Evolutionary conservation across 1,140 invertebrate species (phyloP).

Genomic region (Nylanderia fulva): DNA sequence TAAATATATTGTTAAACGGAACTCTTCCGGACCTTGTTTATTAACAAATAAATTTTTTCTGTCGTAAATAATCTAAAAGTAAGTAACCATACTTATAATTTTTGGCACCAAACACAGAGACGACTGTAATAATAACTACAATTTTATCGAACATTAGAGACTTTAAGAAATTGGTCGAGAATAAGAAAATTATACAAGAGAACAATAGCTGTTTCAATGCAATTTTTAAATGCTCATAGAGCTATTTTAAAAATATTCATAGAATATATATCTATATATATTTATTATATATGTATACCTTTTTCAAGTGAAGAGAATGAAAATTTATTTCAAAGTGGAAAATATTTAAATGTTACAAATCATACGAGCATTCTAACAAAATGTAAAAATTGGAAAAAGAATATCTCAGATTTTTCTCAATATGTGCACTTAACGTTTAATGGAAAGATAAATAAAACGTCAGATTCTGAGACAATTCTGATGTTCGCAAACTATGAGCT

Average conservation of each 20-base stretch:
- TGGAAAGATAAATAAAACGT: constrained; percentile 25
- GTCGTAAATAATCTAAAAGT: too few relatives aligned
- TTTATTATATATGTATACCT: too few relatives aligned
- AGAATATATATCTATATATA: too few relatives aligned
- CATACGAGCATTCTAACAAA: neutral
- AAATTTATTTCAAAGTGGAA: neutral
- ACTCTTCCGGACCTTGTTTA: too few relatives aligned
- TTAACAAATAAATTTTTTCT: too few relatives aligned
- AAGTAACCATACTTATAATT: too few relatives aligned
- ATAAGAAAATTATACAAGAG: too few relatives aligned
- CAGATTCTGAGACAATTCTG: neutral
- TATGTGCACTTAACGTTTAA: neutral
- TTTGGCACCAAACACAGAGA: too few relatives aligned
- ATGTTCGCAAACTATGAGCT: neutral
- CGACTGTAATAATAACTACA: too few relatives aligned
- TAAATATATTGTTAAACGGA: too few relatives aligned
- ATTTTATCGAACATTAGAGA: too few relatives aligned
- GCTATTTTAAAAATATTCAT: neutral
- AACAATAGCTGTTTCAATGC: neutral
- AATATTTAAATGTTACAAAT: constrained; percentile 8
- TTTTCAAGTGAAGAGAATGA: neutral
- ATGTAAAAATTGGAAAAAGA: neutral
- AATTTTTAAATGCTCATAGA: neutral
- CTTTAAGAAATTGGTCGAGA: too few relatives aligned
- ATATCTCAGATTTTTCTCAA: neutral